Evolutionary conservation across 2,888 invertebrate genomes (phyloP).

Genomic region (Synanthedon formicaeformis): DNA sequence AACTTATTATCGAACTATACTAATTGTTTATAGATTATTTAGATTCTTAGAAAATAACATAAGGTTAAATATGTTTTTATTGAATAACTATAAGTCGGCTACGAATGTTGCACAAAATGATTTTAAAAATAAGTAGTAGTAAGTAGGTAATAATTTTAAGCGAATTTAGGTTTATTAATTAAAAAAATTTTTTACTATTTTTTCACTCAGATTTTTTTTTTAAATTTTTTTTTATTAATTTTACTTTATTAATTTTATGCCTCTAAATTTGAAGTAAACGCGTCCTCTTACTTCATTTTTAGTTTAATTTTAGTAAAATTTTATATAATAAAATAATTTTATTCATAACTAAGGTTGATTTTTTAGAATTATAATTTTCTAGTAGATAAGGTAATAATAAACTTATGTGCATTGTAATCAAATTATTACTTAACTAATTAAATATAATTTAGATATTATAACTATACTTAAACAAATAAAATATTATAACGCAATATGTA

Average conservation of each 20-base stretch:
- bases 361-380: too few species aligned
- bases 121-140: not conserved
- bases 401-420: too few species aligned
- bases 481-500: not conserved
- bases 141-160: not conserved
- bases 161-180: not conserved
- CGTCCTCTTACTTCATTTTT: slow-evolving; percentile 11
- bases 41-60: not conserved
- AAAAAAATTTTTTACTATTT: slow-evolving; percentile 8
- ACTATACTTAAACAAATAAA: too few species aligned
- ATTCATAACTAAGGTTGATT: not conserved
- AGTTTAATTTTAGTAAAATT: not conserved
- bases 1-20: too few species aligned
- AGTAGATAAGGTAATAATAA: too few species aligned
- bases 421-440: too few species aligned
- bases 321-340: not conserved
- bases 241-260: slow-evolving; percentile 1
- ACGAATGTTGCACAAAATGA: slow-evolving; percentile 52
- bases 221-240: slow-evolving; percentile 1
- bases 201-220: slow-evolving; percentile 10
- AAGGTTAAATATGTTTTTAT: not conserved
- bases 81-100: too few species aligned
- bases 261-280: slow-evolving; percentile 10
- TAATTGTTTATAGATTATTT: not conserved
- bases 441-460: too few species aligned